Evolutionary conservation across 2,888 invertebrate genomes (phyloP), one percentile per base, ranked within the genome.

Genomic region (Drosophila neonasuta): DNA sequence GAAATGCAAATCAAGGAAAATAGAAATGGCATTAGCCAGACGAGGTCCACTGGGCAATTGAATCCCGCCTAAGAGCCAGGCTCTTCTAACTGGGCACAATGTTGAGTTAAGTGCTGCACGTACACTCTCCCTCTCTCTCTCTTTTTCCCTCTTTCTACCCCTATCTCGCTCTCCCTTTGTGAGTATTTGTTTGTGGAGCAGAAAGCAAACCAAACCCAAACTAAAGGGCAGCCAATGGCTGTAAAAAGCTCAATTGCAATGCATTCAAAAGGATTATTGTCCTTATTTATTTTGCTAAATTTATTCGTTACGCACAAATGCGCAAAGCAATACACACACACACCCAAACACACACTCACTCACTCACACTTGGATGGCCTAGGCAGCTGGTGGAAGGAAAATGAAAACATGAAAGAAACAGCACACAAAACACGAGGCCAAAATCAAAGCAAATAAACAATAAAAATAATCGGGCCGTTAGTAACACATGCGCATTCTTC

Each of bases 211-310:
- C 58, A 34, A 61, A 59, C 54, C 39, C 30, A 24, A 48, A 48
- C 45, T 49, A 58, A 50, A 50, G 61, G 48, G 61, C 52, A 77
- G 64, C 68, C 77, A 80, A 76, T 71, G 80, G 71, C 81, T 81
- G 78, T 85, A 76, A 85, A 81, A 80, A 83, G 86, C 86, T 85
- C 81, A 82, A 82, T 85, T 82, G 81, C 86, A 83, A 77, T 83
- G 78, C 79, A 83, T 87, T 81, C 84, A 85, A 87, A 82, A 79
- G 86, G 85, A 87, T 85, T 85, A 85, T 85, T 87, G 83, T 80
- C 80, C 87, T 85, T 85, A 87, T 86, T 87, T 86, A 84, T 87
- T 85, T 87, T 82, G 80, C 86, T 80, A 85, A 87, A 85, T 87
- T 87, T 85, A 87, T 85, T 87, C 80, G 86, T 79, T 87, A 80